Conservation (phyloP, 2,888 invertebrate genomes). For the Autographa pulchrina region DNA sequence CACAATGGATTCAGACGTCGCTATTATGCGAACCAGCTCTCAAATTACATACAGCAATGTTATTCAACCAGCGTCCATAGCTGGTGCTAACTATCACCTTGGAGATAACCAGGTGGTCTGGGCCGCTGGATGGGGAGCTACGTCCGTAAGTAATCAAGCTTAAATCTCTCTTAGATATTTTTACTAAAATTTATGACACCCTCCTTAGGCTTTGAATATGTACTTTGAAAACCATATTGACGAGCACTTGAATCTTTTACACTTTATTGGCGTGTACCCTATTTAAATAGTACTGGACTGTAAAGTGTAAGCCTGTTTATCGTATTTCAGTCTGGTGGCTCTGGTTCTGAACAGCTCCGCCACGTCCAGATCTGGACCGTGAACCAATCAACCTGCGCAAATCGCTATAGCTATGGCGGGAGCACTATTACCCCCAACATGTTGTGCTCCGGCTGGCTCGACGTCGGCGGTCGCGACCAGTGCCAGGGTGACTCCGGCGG, state of each 20-base stretch:
- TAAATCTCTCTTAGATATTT: background rate
- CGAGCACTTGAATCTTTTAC: no score
- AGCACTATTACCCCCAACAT: constrained; percentile 59
- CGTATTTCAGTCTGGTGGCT: constrained; percentile 49
- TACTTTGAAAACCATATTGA: no score
- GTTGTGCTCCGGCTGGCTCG: constrained; percentile 65
- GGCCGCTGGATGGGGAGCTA: constrained; percentile 80
- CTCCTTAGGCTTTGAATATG: no score
- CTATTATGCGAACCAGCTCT: constrained; percentile 64
- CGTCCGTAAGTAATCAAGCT: constrained; percentile 60
- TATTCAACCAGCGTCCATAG: constrained; percentile 61
- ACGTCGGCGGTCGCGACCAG: constrained; percentile 65
- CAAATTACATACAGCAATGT: constrained; percentile 55
- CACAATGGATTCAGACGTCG: constrained; percentile 69
- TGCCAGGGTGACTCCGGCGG: constrained; percentile 69
- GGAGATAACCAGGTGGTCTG: constrained; percentile 68
- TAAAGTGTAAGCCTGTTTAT: background rate
- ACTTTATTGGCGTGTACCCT: no score
- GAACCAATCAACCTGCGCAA: constrained; percentile 58
- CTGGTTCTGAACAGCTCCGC: constrained; percentile 61
- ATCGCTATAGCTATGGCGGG: constrained; percentile 44
- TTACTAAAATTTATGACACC: no score
- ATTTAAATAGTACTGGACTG: background rate
- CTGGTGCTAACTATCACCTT: constrained; percentile 65
- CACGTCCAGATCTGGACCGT: constrained; percentile 67